Percentiles rank a stretch among this genome's conserved stretches.
Evolutionary conservation across 1,140 invertebrate species (phyloP).

Genomic region (Telenomus remus): DNA sequence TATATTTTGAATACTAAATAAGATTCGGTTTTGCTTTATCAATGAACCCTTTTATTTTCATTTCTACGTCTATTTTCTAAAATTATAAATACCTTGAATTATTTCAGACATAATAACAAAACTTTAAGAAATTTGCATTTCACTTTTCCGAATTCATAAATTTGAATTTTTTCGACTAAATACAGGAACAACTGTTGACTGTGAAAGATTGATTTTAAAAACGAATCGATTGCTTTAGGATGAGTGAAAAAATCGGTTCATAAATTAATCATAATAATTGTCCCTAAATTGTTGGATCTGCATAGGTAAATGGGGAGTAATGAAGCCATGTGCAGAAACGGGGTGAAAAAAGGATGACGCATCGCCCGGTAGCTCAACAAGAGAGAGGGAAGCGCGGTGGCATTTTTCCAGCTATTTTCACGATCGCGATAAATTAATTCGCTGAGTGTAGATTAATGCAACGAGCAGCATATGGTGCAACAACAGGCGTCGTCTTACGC

Average conservation of each 20-base stretch:
- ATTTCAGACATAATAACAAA: too few species aligned
- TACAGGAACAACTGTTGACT: not conserved
- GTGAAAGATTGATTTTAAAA: too few species aligned
- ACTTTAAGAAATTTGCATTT: too few species aligned
- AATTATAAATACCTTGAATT: too few species aligned
- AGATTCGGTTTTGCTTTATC: constrained; percentile 50
- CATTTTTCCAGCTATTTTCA: constrained; percentile 47
- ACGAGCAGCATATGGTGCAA: constrained; percentile 49
- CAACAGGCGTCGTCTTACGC: constrained; percentile 48
- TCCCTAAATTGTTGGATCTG: too few species aligned
- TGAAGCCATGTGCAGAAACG: constrained; percentile 7
- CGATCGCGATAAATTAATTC: constrained; percentile 54
- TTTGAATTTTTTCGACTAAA: too few species aligned
- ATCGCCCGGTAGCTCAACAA: constrained; percentile 20
- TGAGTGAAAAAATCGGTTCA: too few species aligned
- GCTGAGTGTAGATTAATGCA: constrained; percentile 41
- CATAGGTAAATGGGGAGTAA: too few species aligned
- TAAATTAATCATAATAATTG: too few species aligned
- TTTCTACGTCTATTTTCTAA: too few species aligned
- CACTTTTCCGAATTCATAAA: too few species aligned
- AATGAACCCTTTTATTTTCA: not conserved
- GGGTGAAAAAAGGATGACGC: constrained; percentile 45
- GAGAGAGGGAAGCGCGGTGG: constrained; percentile 11
- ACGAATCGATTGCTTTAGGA: too few species aligned
- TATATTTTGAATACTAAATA: constrained; percentile 46